phyloP scores from a whole-genome alignment of 2,113 vertebrate genomes.

The Erinaceus europaeus region DNA sequence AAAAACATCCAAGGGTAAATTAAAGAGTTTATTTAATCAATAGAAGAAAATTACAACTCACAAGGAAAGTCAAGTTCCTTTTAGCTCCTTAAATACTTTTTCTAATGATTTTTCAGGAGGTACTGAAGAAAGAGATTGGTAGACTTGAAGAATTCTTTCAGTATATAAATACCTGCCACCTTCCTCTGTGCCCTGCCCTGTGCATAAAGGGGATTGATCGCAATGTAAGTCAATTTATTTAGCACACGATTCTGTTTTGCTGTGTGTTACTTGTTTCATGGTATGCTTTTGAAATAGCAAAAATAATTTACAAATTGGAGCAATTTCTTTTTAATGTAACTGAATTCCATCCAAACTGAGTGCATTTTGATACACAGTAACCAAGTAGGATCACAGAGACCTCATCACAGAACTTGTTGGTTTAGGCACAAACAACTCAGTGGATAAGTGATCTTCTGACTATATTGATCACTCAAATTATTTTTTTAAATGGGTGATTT shows the following conservation, averaged over 20 bases:
- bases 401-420: neutral
- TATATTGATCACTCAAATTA: neutral
- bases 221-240: conserved; percentile 66
- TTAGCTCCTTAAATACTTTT: conserved; percentile 17
- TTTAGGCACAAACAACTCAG: conserved; percentile 18
- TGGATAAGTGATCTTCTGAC: neutral
- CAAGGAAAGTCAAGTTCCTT: conserved; percentile 18
- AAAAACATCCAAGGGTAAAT: neutral
- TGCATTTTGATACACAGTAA: neutral
- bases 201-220: conserved; percentile 75
- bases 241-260: neutral
- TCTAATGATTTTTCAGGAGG: conserved; percentile 69
- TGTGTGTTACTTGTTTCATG: neutral
- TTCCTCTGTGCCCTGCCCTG: conserved; percentile 76
- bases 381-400: neutral
- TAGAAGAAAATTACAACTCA: neutral
- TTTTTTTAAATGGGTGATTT: conserved; percentile 4
- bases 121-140: conserved; percentile 74
- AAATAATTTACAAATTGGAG: neutral
- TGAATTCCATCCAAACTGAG: neutral
- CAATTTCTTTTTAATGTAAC: neutral
- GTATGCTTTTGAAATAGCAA: neutral
- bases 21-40: neutral
- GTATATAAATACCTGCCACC: conserved; percentile 72
- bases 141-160: conserved; percentile 79